These are phyloP conservation scores for Cosmia trapezina DNA, from an alignment of 2,888 invertebrate species.

Conservation along the genomic window DNA sequence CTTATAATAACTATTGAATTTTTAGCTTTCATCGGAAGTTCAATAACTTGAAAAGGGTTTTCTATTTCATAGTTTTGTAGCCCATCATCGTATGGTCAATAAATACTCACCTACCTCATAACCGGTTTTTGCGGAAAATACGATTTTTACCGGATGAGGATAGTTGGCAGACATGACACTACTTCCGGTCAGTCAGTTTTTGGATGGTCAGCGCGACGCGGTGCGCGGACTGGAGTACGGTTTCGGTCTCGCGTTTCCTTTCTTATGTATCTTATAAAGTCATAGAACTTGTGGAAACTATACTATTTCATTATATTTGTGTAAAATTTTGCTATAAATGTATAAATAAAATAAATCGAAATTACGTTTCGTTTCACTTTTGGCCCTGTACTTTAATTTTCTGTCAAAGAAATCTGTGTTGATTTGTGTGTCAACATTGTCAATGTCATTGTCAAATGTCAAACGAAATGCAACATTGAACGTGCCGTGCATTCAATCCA, in stretches of 20 bases:
- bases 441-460: slow-evolving; percentile 50
- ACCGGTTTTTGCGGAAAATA: slow-evolving; percentile 42
- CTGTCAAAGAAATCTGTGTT: slow-evolving; percentile 3
- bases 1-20: slow-evolving; percentile 22
- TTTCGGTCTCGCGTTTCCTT: neutral
- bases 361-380: slow-evolving; percentile 31
- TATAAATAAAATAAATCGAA: neutral
- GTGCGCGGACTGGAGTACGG: neutral
- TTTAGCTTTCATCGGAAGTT: slow-evolving; percentile 3
- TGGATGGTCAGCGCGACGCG: neutral
- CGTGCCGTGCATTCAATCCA: too few species aligned
- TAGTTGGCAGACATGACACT: slow-evolving; percentile 41
- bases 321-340: neutral
- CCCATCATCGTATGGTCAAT: slow-evolving; percentile 1
- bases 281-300: too few species aligned
- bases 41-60: neutral
- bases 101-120: slow-evolving; percentile 28
- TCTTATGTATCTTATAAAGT: too few species aligned
- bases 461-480: too few species aligned
- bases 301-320: neutral
- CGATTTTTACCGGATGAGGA: slow-evolving; percentile 36
- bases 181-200: slow-evolving; percentile 46
- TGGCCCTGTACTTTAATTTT: neutral
- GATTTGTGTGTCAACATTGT: slow-evolving; percentile 9
- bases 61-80: neutral